Conservation (phyloP, 1,140 invertebrate genomes). For the Ceratina australensis region DNA sequence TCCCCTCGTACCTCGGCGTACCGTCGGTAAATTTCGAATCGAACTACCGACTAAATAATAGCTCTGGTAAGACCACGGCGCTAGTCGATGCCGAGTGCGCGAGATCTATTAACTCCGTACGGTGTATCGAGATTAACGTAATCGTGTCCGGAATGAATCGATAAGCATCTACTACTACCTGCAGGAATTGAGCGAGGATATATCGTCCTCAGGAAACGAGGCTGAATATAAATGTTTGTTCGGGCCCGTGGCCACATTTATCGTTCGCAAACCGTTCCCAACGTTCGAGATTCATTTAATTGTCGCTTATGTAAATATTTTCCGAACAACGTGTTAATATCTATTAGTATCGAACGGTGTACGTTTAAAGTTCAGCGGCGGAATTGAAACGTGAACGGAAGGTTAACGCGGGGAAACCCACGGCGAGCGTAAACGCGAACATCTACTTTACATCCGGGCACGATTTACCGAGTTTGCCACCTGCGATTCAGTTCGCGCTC, state of each 20-base stretch:
- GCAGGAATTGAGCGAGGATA: neutral
- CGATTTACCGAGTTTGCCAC: slow-evolving; percentile 60
- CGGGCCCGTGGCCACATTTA: neutral
- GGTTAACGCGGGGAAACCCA: slow-evolving; percentile 9
- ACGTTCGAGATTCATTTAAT: neutral
- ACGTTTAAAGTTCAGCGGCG: neutral
- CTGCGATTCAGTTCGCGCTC: slow-evolving; percentile 56
- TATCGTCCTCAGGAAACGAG: neutral
- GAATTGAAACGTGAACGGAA: neutral
- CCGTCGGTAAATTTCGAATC: slow-evolving; percentile 16
- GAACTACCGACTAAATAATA: slow-evolving; percentile 33
- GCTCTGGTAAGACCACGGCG: neutral
- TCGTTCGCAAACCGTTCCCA: neutral
- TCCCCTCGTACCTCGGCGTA: neutral
- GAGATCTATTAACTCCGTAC: slow-evolving; percentile 20
- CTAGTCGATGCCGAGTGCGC: neutral
- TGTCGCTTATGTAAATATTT: neutral
- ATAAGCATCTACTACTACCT: slow-evolving; percentile 17
- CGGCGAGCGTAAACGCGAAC: slow-evolving; percentile 41
- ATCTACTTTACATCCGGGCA: slow-evolving; percentile 54
- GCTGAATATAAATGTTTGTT: neutral
- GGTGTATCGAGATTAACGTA: slow-evolving; percentile 9
- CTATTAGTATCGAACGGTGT: neutral
- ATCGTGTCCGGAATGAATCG: slow-evolving; percentile 17
- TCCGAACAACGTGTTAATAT: neutral